phyloP scores from a whole-genome alignment of 2,888 invertebrate species.

The Xylota segnis region DNA sequence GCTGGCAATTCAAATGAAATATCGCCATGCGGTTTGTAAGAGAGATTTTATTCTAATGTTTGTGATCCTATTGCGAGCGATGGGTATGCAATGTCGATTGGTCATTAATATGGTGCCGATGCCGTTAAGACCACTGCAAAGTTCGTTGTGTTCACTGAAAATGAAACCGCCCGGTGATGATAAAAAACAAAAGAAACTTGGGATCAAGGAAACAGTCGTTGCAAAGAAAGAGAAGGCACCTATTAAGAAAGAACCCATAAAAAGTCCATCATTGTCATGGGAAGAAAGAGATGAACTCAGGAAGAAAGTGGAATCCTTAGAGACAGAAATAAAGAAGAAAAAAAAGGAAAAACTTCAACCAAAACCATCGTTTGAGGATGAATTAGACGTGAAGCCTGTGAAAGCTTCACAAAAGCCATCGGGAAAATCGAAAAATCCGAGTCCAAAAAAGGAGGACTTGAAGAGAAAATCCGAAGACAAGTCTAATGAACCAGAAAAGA shows the following conservation, averaged over 20 bases:
- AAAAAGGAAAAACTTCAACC: slow-evolving; percentile 40
- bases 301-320: slow-evolving; percentile 52
- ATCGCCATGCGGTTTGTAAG: slow-evolving; percentile 87
- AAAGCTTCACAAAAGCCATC: slow-evolving; percentile 6
- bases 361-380: slow-evolving; percentile 53
- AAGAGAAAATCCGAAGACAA: slow-evolving; percentile 50
- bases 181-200: not conserved
- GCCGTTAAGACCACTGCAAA: slow-evolving; percentile 88
- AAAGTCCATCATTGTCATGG: slow-evolving; percentile 55
- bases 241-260: slow-evolving; percentile 25
- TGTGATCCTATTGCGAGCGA: slow-evolving; percentile 90
- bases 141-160: slow-evolving; percentile 88
- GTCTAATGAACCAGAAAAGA: slow-evolving; percentile 31
- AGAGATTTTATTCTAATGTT: slow-evolving; percentile 91
- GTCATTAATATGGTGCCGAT: slow-evolving; percentile 92
- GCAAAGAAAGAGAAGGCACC: slow-evolving; percentile 30
- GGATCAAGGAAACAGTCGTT: not conserved
- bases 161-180: slow-evolving; percentile 78
- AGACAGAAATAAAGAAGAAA: slow-evolving; percentile 36
- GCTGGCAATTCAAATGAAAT: slow-evolving; percentile 87
- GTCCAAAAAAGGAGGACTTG: slow-evolving; percentile 2
- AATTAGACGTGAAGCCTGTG: slow-evolving; percentile 31
- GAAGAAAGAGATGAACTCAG: slow-evolving; percentile 79
- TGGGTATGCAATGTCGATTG: slow-evolving; percentile 93
- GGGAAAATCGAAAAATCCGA: not conserved